Evolutionary conservation across 2,888 invertebrate species (phyloP), one percentile per base, ranked within the genome.

Genomic region (Sesia bembeciformis): DNA sequence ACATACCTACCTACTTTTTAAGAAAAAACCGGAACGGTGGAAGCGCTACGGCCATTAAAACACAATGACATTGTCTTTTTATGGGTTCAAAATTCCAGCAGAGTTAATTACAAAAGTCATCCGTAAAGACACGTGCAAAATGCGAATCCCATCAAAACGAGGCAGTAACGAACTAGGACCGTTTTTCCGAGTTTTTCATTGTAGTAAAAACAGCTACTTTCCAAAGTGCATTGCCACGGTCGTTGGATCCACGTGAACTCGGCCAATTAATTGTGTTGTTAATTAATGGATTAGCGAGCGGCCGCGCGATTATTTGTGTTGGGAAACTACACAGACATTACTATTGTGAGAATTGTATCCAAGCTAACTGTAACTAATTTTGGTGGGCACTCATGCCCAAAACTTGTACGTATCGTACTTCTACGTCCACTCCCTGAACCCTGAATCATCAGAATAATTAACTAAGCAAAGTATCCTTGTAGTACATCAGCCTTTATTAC

Each of bases 201-300:
- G 55, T 56, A 55, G 52, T 57, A 56, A 58, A 58, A 57, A 40
- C 53, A 54, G 53, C 54, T 54, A 56, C 23, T 46, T 62, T 66
- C 62, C 58, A 62, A 56, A 57, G 60, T 58, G 62, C 62, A 23
- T 46, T 46, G 66, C 65, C 64, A 68, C 72, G 72, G 69, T 73
- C 61, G 62, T 61, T 67, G 67, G 54, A 57, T 65, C 68, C 70
- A 70, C 74, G 74, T 71, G 76, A 82, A 80, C 71, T 64, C 64
- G 66, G 68, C 72, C 72, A 81, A 81, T 81, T 80, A 83, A 74
- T 67, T 59, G 67, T 58, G 59, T 55, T 63, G 66, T 65, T 78
- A 78, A 80, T 78, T 71, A 80, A 73, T 74, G 70, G 64, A 72
- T 74, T 72, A 68, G 61, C 58, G 62, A 62, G 60, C 49, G 55